Base-by-base conservation (phyloP, 2,888 invertebrate species). In the Ophonus ardosiacus region DNA sequence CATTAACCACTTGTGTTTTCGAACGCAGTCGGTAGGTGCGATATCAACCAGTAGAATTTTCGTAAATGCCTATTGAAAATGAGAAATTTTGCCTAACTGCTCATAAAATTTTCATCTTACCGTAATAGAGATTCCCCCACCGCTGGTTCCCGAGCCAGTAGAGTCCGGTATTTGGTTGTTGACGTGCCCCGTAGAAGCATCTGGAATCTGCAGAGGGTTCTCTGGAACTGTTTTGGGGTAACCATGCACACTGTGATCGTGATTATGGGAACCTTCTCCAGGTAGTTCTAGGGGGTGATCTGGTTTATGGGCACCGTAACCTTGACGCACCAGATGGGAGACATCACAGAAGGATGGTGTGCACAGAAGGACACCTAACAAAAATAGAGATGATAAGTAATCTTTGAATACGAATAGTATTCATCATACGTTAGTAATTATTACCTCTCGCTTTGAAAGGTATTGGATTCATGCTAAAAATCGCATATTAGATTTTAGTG, bases 211-310 rank as follows among this genome's bases (percentile, higher is more conserved):
- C 13, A 63, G 18, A 7, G 7, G 63, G 13, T 63, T 63, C 8
- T 63, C 63, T 4, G 63, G 63, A 0, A 63, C 24, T 13, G 10
- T 21, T 24, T 13, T 63, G 3, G 63, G 63, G 13, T 63, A 63
- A 8, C 63, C 63, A 1, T 10, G 17, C 13, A 21, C 21, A 13
- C 18, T 63, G 21, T 24, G 43, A 51, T 13, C 10, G 43, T 51
- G 43, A 13, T 13, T 10, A 13, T 51, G 43, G 43, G 40, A n/a
- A 57, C 40, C 24, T n/a, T 56, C 31, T 65, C 40, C 61, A 10
- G 85, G 85, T 38, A 79, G 38, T 15, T 85, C 68, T 24, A 85
- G 38, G 7, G 85, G 85, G 7, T 79, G 59, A 8, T 80, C 80
- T 5, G 85, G 85, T 15, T 79, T 65, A 4, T 80, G 21, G 57